Evolutionary conservation across 2,888 invertebrate genomes (phyloP).

Genomic region (Acanthoscelides obtectus): DNA sequence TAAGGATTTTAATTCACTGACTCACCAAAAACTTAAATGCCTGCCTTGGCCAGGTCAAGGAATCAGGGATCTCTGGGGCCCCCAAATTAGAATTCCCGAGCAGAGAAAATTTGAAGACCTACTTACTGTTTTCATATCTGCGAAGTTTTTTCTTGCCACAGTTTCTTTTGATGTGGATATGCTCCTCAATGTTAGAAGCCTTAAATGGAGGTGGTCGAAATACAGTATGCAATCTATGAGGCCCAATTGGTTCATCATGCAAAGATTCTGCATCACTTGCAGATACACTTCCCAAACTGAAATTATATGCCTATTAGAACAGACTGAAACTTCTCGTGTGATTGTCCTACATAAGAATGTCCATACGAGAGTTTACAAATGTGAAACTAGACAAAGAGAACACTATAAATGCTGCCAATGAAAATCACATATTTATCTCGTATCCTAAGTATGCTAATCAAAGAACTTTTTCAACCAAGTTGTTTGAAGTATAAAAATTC

Average conservation of each 20-base stretch:
- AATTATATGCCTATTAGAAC: constrained; percentile 14
- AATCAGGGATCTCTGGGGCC: too few relatives aligned
- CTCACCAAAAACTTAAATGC: too few relatives aligned
- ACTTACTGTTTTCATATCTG: constrained; percentile 34
- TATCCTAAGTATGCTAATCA: too few relatives aligned
- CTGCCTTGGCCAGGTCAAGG: too few relatives aligned
- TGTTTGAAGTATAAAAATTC: not conserved
- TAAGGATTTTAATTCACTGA: too few relatives aligned
- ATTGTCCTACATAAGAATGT: too few relatives aligned
- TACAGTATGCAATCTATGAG: constrained; percentile 10
- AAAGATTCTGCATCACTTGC: constrained; percentile 35
- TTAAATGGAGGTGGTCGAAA: constrained; percentile 19
- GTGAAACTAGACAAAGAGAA: not conserved
- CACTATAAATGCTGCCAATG: not conserved
- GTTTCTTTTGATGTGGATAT: constrained; percentile 25
- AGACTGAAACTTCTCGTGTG: too few relatives aligned
- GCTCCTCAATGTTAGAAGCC: constrained; percentile 24
- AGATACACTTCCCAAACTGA: constrained; percentile 30
- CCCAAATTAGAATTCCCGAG: too few relatives aligned
- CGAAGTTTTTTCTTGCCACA: constrained; percentile 36
- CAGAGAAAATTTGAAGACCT: too few relatives aligned
- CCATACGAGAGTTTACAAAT: too few relatives aligned
- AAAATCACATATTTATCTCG: too few relatives aligned
- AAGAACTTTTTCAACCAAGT: not conserved
- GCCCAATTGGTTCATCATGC: constrained; percentile 24